Evolutionary conservation across 53 echinoderm and acorn worm species (phyloP), one percentile per base, ranked within the genome.

Genomic region (Paracentrotus lividus): DNA sequence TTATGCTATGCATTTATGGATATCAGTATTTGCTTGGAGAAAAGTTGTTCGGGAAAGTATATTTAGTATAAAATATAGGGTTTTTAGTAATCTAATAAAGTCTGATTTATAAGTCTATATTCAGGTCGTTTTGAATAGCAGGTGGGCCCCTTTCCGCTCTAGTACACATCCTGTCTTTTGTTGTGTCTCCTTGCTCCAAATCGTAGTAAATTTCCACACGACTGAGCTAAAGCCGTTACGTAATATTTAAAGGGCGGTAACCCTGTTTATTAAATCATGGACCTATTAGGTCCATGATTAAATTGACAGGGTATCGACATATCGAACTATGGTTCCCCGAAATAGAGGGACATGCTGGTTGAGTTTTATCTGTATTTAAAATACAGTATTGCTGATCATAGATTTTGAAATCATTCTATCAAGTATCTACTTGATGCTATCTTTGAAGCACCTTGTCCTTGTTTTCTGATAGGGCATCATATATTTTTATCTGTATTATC

Each of bases 121-220:
- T 4, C 61, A 61, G 61, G 21, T 10, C 76, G 23, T n/a, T n/a
- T n/a, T 8, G 27, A 45, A 26, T 47, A 45, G 47, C 81, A 49
- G 81, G 81, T 81, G 81, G n/a, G 26, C 26, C 81, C n/a, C 81
- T 81, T 81, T 81, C 81, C 81, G 81, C 81, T 81, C 49, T 23
- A 34, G 49, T 81, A 47, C 81, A 81, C 45, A 24, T 81, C 81
- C 44, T 81, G 44, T 10, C 44, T 81, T 47, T 81, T 47, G 44
- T 81, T 81, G 72, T 81, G 81, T 81, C 81, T 81, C 49, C 81
- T 12, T 47, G 3, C 81, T 27, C 45, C 44, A 8, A 13, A 78
- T 43, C 81, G 81, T 78, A 78, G 81, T 78, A 78, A 78, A 78
- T 81, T 45, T 43, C 81, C 45, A 81, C 81, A 81, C 44, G 44